These are phyloP conservation scores for Stomatorhinus ivindoensis DNA, from an alignment of 2,113 vertebrate genomes.

Conservation along the genomic window DNA sequence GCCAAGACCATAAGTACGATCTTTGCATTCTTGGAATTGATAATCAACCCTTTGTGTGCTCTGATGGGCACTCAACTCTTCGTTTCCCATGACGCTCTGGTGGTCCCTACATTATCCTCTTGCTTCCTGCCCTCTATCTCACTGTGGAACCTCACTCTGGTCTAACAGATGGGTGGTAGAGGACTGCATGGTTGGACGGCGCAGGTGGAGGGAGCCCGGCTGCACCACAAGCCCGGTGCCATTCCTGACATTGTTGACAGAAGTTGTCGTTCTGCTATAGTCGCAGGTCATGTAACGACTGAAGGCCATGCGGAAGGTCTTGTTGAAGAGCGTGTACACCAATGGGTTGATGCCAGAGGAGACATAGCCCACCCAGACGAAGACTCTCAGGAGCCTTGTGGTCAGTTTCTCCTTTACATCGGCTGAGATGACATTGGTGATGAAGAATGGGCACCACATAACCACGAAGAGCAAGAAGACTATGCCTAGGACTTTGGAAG, in stretches of 20 bases:
- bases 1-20: not conserved
- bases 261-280: conserved; percentile 57
- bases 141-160: conserved; percentile 65
- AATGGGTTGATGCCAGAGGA: conserved; percentile 94
- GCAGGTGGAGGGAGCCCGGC: conserved; percentile 71
- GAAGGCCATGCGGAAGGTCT: conserved; percentile 90
- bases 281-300: conserved; percentile 87
- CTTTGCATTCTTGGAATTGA: not conserved
- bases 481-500: conserved; percentile 91
- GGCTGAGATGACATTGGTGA: conserved; percentile 86
- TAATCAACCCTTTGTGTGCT: not conserved
- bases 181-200: conserved; percentile 60
- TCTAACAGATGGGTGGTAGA: conserved; percentile 69
- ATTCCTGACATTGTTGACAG: conserved; percentile 70
- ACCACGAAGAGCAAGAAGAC: conserved; percentile 91
- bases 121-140: conserved; percentile 74
- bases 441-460: conserved; percentile 98
- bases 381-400: conserved; percentile 80
- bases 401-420: conserved; percentile 69
- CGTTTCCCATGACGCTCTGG: not conserved
- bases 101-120: conserved; percentile 65
- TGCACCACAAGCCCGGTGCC: conserved; percentile 72
- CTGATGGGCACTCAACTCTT: not conserved
- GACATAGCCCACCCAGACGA: conserved; percentile 93
- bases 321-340: conserved; percentile 96